Percentiles rank a stretch among this genome's conserved stretches.
Evolutionary conservation across 2,113 vertebrate genomes (phyloP).

Genomic region (Enhydra lutris): DNA sequence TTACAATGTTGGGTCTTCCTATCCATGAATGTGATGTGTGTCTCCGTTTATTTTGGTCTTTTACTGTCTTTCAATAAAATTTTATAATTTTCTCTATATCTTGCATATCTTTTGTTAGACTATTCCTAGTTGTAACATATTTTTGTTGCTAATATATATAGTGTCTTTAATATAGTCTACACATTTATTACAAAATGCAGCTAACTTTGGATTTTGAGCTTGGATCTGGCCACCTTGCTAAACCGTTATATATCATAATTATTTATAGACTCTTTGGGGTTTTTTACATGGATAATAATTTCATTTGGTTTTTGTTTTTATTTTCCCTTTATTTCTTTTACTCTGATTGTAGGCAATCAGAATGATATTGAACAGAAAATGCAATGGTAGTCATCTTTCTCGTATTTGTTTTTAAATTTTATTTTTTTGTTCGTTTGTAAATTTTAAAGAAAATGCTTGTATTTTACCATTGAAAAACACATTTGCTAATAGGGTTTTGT

Average conservation of each 20-base stretch:
- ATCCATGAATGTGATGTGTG: background rate
- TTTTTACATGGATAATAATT: background rate
- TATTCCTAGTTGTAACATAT: background rate
- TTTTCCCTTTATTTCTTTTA: background rate
- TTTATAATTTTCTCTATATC: background rate
- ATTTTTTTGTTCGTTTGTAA: background rate
- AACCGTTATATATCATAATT: background rate
- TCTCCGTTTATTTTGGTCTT: slow-evolving; percentile 7
- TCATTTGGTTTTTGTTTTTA: background rate
- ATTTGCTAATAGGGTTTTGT: slow-evolving; percentile 23
- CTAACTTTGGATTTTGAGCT: background rate
- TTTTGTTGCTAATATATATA: background rate
- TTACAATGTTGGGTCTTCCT: background rate
- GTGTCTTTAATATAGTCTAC: background rate
- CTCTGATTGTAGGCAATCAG: background rate
- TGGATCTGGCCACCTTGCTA: background rate
- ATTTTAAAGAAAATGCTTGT: background rate
- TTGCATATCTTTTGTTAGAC: background rate
- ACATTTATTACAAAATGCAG: background rate
- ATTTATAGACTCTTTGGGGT: background rate
- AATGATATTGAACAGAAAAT: background rate
- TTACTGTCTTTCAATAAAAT: background rate
- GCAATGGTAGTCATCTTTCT: background rate
- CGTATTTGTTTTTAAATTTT: background rate
- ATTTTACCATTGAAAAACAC: background rate